phyloP scores from a whole-genome alignment of 2,888 invertebrate genomes.

The Cephus rjabovi region DNA sequence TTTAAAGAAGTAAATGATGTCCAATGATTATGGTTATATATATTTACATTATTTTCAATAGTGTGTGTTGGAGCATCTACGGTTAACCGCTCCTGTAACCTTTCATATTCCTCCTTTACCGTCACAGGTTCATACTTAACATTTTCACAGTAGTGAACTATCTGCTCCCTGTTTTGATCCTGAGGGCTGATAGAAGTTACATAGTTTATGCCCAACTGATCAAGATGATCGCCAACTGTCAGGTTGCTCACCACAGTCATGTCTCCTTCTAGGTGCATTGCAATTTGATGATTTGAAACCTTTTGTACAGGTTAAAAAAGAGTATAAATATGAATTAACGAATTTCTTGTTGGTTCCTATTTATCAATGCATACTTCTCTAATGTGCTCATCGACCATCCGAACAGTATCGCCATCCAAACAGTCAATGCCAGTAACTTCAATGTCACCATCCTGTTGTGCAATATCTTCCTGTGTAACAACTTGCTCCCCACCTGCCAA shows the following conservation, averaged over 20 bases:
- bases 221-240: conserved; percentile 48
- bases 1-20: background rate
- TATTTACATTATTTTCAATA: conserved; percentile 47
- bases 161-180: conserved; percentile 46
- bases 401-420: conserved; percentile 58
- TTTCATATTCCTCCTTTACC: conserved; percentile 51
- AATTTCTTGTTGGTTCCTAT: background rate
- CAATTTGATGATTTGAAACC: conserved; percentile 61
- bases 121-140: conserved; percentile 51
- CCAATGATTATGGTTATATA: background rate
- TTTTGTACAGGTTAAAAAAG: conserved; percentile 21
- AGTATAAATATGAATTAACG: background rate
- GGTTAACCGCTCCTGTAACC: conserved; percentile 47
- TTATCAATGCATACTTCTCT: conserved; percentile 39
- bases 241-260: conserved; percentile 61
- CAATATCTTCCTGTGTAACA: conserved; percentile 55
- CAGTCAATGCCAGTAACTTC: conserved; percentile 57
- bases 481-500: conserved; percentile 57
- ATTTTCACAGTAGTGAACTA: conserved; percentile 55
- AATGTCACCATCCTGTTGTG: conserved; percentile 50
- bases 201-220: conserved; percentile 61
- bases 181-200: conserved; percentile 57
- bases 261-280: conserved; percentile 57
- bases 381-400: conserved; percentile 59
- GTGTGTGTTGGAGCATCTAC: conserved; percentile 37